A percentile compares a stretch with the other conserved stretches of the same genome.
phyloP scores from a whole-genome alignment of 1,140 invertebrate species.

The Caerostris darwini region DNA sequence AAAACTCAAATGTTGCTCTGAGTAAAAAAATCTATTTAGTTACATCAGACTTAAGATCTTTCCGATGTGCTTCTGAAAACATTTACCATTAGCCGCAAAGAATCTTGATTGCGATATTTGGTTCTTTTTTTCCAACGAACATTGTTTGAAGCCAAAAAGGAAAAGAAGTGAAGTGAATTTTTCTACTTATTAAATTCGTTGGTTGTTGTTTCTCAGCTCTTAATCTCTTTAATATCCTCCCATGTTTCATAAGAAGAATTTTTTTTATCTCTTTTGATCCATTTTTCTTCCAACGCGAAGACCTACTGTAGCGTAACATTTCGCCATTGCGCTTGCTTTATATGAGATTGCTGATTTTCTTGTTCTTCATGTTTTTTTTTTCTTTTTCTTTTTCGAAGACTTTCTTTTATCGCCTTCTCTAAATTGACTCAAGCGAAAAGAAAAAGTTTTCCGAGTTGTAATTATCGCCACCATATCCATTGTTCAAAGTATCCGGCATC shows the following conservation, averaged over 20 bases:
- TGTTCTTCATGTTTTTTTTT: background rate
- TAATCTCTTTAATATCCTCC: background rate
- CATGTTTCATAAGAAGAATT: constrained; percentile 1
- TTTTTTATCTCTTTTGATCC: background rate
- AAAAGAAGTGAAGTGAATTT: background rate
- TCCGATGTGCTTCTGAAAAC: background rate
- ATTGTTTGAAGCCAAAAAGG: background rate
- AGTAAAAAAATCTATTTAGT: too few species aligned
- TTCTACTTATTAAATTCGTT: background rate
- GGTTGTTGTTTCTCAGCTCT: background rate
- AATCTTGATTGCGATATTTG: background rate
- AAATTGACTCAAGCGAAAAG: background rate
- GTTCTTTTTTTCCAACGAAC: background rate
- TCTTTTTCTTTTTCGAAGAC: background rate
- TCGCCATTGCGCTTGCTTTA: background rate
- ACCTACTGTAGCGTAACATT: background rate
- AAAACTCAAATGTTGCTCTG: too few species aligned
- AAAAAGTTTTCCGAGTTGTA: background rate
- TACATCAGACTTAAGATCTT: background rate
- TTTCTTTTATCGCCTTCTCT: background rate
- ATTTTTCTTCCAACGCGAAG: background rate
- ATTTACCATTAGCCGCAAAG: background rate
- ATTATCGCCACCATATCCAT: background rate
- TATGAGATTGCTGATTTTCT: background rate
- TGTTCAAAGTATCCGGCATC: background rate